Base-by-base conservation (phyloP, 1,140 invertebrate species). In the Prorops nasuta region DNA sequence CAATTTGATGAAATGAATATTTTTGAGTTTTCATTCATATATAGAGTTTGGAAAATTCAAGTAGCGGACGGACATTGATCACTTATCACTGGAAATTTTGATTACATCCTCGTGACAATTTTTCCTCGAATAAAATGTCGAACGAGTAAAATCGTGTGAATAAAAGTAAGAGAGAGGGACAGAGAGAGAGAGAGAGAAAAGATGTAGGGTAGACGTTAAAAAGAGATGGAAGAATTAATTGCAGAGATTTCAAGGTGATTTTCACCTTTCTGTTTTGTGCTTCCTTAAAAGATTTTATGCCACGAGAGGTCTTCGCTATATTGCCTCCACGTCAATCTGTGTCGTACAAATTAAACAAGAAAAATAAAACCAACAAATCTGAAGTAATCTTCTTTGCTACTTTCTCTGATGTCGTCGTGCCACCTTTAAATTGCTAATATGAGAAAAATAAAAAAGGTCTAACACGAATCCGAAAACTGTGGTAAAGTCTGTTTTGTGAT, bases 261-360 rank as follows among this genome's bases (percentile, higher is more conserved):
- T 36, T 60, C 37, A 38, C 34, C 14, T 15, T n/a, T 35, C 34
- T 44, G 44, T 22, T 54, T 60, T 44, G 47, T 31, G 42, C 50
- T 57, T 54, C 47, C 54, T 62, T 57, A 36, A 48, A 54, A 56
- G 55, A 57, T 60, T 60, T 62, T 60, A 39, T 32, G 34, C 59
- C 44, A 47, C n/a, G 47, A 35, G 47, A 43, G 50, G 44, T 56
- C 41, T 52, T 39, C 44, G 44, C 24, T 34, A 44, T 14, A 42
- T 24, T 41, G 41, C 39, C 28, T 36, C 45, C 49, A 38, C 48
- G 44, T 55, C 51, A 51, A 22, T n/a, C n/a, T 31, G 48, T 41
- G 32, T 37, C 37, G 44, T 47, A 55, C 41, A 49, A 61, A 61
- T 58, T 55, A 61, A 53, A 64, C 56, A 55, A 38, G 18, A 34